phyloP scores from a whole-genome alignment of 2,888 invertebrate species.

The Selenia dentaria region DNA sequence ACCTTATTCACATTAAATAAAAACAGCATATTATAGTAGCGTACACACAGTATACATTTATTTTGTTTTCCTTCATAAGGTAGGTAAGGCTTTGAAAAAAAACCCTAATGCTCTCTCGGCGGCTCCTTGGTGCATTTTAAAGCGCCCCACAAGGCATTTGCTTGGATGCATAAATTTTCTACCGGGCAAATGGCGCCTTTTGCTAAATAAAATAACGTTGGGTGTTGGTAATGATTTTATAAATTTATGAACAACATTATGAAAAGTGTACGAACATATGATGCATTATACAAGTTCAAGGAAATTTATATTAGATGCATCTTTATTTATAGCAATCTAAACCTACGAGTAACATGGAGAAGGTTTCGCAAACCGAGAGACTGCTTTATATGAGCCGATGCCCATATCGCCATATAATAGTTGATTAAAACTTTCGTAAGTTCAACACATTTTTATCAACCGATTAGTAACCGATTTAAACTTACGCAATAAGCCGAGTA shows the following conservation, averaged over 20 bases:
- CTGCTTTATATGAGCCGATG: too few species aligned
- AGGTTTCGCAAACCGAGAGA: too few species aligned
- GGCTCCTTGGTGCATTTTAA: slow-evolving; percentile 23
- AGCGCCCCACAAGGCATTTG: slow-evolving; percentile 23
- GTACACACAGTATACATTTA: slow-evolving; percentile 5
- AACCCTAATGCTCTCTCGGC: slow-evolving; percentile 14
- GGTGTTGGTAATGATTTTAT: neutral
- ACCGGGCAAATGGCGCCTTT: slow-evolving; percentile 23
- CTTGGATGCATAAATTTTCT: slow-evolving; percentile 24
- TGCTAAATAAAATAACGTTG: slow-evolving; percentile 15
- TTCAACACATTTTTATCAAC: too few species aligned
- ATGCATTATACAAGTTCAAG: too few species aligned
- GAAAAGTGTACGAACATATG: neutral
- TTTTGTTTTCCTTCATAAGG: slow-evolving; percentile 18
- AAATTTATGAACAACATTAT: neutral
- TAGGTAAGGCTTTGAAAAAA: slow-evolving; percentile 17
- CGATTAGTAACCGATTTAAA: too few species aligned
- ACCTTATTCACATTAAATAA: too few species aligned
- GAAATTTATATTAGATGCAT: too few species aligned
- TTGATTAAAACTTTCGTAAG: too few species aligned
- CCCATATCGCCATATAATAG: too few species aligned
- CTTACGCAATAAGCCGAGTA: too few species aligned
- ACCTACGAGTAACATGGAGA: too few species aligned
- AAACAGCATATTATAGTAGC: neutral
- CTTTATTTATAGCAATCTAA: too few species aligned